Base-by-base conservation (phyloP, 2,888 invertebrate genomes). In the Elegia similella region DNA sequence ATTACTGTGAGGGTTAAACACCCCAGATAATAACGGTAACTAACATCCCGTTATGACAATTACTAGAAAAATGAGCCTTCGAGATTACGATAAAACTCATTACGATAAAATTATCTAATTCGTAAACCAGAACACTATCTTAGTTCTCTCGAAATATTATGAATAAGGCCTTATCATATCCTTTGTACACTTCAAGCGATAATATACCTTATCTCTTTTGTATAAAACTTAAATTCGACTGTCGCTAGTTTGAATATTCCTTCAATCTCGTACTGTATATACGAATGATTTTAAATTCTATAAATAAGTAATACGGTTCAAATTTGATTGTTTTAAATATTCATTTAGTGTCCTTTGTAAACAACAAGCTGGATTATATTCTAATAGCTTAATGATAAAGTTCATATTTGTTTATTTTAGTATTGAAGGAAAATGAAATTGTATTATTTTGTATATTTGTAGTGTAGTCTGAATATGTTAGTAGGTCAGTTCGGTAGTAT, bases 121-220 rank as follows among this genome's bases (percentile, higher is more conserved):
- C 15, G 48, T 48, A 15, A 32, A 47, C 47, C 47, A 30, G 30
- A 48, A 48, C 48, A 48, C 15, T 48, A 48, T 48, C 48, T 29
- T 13, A 8, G 15, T 48, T 48, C 48, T 16, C 32, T 48, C 48
- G 48, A 48, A 48, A 48, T 48, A 23, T 23, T 23, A 48, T 48
- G 48, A 48, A 48, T 32, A 48, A 48, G 69, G 62, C 61, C 57
- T 64, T 80, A 78, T 79, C 80, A 6, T 68, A 64, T 78, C 78
- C 78, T 74, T 73, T 66, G 23, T 38, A 17, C 42, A 34, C 2
- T 16, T 42, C 38, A 34, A 6, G 15, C 23, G 1, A 59, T 57
- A 58, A 32, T 56, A 23, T 50, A 54, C 56, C 50, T 23, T 66
- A 61, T 52, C 3, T 7, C 23, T 3, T 23, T 23, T 2, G 2